These are phyloP conservation scores for Mormyrus lacerda DNA, from an alignment of 2,113 vertebrate species.

Conservation along the genomic window DNA sequence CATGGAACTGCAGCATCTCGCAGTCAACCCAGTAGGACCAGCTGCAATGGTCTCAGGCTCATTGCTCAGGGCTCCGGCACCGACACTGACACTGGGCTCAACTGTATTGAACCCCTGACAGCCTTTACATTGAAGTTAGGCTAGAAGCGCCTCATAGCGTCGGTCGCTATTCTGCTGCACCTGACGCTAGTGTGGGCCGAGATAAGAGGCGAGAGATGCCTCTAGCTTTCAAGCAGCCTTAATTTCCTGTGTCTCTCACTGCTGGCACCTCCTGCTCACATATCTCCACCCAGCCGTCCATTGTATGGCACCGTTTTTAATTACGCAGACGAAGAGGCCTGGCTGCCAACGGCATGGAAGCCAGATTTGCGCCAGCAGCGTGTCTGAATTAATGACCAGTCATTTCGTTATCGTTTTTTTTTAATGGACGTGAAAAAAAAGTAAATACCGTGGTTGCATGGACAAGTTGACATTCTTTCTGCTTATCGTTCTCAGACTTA, in stretches of 20 bases:
- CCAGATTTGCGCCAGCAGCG: background rate
- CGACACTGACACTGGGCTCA: background rate
- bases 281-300: conserved; percentile 9
- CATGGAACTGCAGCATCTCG: background rate
- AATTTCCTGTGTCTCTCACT: conserved; percentile 12
- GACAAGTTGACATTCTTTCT: background rate
- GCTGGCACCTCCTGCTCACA: background rate
- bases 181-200: background rate
- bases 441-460: background rate
- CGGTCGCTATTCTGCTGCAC: background rate
- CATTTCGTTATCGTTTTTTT: background rate
- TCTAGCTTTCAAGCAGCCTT: background rate
- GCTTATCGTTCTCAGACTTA: conserved; percentile 1
- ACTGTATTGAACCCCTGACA: background rate
- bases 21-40: background rate
- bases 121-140: background rate
- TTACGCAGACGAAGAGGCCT: background rate
- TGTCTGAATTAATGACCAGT: conserved; percentile 20
- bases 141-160: background rate
- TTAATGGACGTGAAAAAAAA: background rate
- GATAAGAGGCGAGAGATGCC: background rate
- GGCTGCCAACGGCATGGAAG: background rate
- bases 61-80: background rate
- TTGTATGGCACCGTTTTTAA: conserved; percentile 5
- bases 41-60: background rate